These are phyloP conservation scores for Barbus barbus DNA, from an alignment of 2,113 vertebrate genomes.

Conservation along the genomic window DNA sequence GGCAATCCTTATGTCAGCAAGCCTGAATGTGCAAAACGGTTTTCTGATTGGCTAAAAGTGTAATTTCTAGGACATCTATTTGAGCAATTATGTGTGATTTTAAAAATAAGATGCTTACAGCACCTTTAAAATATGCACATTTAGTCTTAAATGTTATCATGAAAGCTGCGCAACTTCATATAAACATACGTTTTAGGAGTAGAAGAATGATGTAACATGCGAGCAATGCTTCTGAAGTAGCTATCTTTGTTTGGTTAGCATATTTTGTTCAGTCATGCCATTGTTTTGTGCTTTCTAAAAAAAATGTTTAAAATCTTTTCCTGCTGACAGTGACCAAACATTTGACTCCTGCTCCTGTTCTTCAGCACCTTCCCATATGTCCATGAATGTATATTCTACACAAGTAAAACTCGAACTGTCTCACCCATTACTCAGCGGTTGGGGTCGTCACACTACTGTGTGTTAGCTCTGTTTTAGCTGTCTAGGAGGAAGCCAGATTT, in stretches of 20 bases:
- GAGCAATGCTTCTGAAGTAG: too few species aligned
- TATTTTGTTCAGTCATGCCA: not conserved
- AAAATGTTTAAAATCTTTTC: not conserved
- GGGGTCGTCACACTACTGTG: not conserved
- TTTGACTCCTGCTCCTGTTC: not conserved
- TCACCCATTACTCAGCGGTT: not conserved
- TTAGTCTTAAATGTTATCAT: too few species aligned
- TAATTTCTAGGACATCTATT: too few species aligned
- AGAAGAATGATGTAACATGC: too few species aligned
- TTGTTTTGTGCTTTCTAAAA: not conserved
- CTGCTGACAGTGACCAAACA: not conserved
- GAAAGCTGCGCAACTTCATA: too few species aligned
- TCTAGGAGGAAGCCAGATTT: constrained; percentile 44
- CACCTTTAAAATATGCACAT: too few species aligned
- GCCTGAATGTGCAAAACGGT: too few species aligned
- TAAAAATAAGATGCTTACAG: too few species aligned
- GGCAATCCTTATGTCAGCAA: too few species aligned
- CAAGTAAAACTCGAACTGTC: not conserved
- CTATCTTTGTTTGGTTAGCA: not conserved
- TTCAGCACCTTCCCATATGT: not conserved
- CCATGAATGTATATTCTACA: not conserved
- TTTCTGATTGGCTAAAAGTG: too few species aligned
- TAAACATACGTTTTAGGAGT: too few species aligned
- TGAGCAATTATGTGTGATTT: too few species aligned
- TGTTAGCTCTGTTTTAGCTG: constrained; percentile 21